Percentiles rank a stretch among this genome's conserved stretches.
These are phyloP conservation scores for Coelopa pilipes DNA, from an alignment of 2,888 invertebrate genomes.

Conservation along the genomic window DNA sequence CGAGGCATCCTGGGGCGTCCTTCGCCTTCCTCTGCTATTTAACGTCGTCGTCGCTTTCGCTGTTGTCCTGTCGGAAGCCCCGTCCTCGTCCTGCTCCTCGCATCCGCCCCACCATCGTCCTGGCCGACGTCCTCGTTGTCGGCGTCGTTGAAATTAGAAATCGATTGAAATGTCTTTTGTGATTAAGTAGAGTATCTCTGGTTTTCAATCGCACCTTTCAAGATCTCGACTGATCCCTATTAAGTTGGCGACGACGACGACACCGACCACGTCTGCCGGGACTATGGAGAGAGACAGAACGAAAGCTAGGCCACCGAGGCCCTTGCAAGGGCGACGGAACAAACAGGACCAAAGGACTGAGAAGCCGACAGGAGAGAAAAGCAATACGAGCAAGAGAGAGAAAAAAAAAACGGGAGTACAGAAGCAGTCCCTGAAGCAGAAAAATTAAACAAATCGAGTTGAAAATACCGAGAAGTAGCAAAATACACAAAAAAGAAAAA, in stretches of 20 bases:
- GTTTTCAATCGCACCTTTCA: conserved; percentile 44
- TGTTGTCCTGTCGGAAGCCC: background rate
- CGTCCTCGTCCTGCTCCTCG: background rate
- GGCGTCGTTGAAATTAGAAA: conserved; percentile 36
- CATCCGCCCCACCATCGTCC: background rate
- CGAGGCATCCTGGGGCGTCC: background rate
- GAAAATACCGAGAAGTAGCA: conserved; percentile 48
- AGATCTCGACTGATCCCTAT: conserved; percentile 40
- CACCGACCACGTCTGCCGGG: conserved; percentile 8
- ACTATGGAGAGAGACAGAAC: too few species aligned
- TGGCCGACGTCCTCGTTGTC: background rate
- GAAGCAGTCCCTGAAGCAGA: conserved; percentile 35
- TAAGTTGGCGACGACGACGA: conserved; percentile 35
- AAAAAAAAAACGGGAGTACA: background rate
- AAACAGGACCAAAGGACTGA: too few species aligned
- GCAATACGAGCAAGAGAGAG: conserved; percentile 2
- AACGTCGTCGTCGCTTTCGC: background rate
- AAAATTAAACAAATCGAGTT: conserved; percentile 60
- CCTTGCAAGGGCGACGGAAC: too few species aligned
- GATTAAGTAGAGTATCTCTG: conserved; percentile 42
- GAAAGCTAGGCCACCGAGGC: background rate
- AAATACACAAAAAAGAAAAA: conserved; percentile 11
- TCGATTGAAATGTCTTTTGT: conserved; percentile 43
- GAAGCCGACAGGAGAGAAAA: background rate
- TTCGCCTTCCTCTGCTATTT: background rate